Conservation (phyloP, 2,113 vertebrate genomes). For the Sorex araneus region DNA sequence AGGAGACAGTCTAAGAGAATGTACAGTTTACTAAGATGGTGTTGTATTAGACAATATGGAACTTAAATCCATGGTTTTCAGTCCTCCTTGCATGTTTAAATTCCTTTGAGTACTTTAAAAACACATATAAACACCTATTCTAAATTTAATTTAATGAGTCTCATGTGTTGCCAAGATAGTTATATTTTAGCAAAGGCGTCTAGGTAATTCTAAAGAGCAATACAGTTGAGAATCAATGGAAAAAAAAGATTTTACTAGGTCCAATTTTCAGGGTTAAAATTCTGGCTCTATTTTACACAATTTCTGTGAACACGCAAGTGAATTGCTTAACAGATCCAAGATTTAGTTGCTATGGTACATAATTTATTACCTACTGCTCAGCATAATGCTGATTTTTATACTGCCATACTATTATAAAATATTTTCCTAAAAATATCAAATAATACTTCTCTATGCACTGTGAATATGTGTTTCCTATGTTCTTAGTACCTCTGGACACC, state of each 20-base stretch:
- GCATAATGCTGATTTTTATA: neutral
- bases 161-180: neutral
- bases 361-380: neutral
- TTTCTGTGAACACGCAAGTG: neutral
- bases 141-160: neutral
- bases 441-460: neutral
- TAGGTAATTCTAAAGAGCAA: neutral
- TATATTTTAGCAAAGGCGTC: neutral
- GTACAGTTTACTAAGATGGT: neutral
- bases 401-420: constrained; percentile 12
- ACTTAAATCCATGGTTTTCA: neutral
- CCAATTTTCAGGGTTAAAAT: neutral
- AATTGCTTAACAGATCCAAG: neutral
- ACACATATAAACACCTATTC: neutral
- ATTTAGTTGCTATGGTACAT: neutral
- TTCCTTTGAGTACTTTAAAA: neutral
- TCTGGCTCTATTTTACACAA: neutral
- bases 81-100: rapidly evolving
- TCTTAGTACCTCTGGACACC: neutral
- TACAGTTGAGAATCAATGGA: neutral
- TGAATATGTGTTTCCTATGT: neutral
- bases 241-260: neutral
- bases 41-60: neutral
- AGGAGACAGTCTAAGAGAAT: neutral
- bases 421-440: constrained; percentile 40